Percentiles rank a stretch among this genome's conserved stretches.
These are phyloP conservation scores for Colletes latitarsis DNA, from an alignment of 1,140 invertebrate genomes.

Conservation along the genomic window DNA sequence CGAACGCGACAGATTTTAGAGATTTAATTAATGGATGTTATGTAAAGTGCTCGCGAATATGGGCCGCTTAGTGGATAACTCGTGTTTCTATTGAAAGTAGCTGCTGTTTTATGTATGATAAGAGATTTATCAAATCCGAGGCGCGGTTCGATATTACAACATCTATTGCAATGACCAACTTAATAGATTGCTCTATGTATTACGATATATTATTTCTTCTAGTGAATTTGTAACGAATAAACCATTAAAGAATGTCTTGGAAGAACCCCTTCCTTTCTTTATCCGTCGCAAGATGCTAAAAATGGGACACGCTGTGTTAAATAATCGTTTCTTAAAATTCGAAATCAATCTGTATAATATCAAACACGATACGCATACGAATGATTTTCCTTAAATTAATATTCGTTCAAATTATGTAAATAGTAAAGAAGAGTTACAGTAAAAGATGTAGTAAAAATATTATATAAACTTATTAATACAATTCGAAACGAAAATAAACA, in stretches of 20 bases:
- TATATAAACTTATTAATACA: too few species aligned
- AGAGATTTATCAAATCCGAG: conserved; percentile 6
- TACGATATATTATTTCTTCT: conserved; percentile 42
- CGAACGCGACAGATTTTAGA: conserved; percentile 19
- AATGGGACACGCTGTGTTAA: background rate
- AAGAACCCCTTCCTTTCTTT: background rate
- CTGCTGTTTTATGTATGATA: conserved; percentile 12
- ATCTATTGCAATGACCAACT: conserved; percentile 59
- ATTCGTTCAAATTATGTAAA: too few species aligned
- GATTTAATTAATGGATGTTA: conserved; percentile 56
- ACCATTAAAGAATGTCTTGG: conserved; percentile 22
- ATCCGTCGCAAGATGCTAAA: background rate
- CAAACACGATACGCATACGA: too few species aligned
- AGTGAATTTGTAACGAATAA: conserved; percentile 61
- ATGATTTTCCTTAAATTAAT: too few species aligned
- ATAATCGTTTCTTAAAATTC: too few species aligned
- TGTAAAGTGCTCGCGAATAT: conserved; percentile 1
- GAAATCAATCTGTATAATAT: too few species aligned
- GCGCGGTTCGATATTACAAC: conserved; percentile 24
- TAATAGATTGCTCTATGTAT: conserved; percentile 59
- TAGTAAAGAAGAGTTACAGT: too few species aligned
- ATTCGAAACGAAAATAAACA: too few species aligned
- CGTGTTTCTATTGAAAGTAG: conserved; percentile 56
- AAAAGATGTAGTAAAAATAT: too few species aligned
- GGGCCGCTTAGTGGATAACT: conserved; percentile 17